Conservation (phyloP, 2,888 invertebrate genomes). For the Dolichopus griseipennis region DNA sequence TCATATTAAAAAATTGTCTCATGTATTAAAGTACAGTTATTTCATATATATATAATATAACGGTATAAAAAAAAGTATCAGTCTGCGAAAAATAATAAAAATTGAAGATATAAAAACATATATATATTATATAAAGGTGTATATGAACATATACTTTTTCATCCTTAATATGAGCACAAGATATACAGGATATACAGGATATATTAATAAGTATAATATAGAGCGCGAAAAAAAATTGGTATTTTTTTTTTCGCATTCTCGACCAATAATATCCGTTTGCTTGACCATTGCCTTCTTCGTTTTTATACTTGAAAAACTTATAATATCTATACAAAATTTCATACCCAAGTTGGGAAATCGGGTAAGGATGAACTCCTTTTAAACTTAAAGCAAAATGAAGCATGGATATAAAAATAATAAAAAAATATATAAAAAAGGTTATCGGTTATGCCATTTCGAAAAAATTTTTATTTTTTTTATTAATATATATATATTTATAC, state of each 20-base stretch:
- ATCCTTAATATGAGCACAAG: too few relatives aligned
- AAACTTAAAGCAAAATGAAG: neutral
- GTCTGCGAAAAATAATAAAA: neutral
- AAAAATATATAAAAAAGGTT: neutral
- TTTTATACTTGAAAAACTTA: neutral
- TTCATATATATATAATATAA: too few relatives aligned
- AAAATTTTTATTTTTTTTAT: neutral
- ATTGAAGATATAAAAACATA: neutral
- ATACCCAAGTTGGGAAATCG: neutral
- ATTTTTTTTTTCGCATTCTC: neutral
- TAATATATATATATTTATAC: too few relatives aligned
- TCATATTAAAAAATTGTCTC: too few relatives aligned
- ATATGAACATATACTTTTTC: too few relatives aligned
- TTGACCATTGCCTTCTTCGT: neutral
- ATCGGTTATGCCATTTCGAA: neutral
- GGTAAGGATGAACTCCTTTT: neutral
- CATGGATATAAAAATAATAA: neutral
- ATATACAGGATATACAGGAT: too few relatives aligned
- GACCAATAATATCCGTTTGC: constrained; percentile 6
- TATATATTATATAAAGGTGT: neutral
- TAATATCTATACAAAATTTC: neutral
- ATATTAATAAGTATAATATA: neutral
- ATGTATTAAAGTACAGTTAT: too few relatives aligned
- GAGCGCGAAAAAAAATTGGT: neutral
- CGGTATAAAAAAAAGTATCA: too few relatives aligned